Evolutionary conservation across 2,113 vertebrate genomes (phyloP), one percentile per base, ranked within the genome.

Genomic region (Hymenochirus boettgeri): DNA sequence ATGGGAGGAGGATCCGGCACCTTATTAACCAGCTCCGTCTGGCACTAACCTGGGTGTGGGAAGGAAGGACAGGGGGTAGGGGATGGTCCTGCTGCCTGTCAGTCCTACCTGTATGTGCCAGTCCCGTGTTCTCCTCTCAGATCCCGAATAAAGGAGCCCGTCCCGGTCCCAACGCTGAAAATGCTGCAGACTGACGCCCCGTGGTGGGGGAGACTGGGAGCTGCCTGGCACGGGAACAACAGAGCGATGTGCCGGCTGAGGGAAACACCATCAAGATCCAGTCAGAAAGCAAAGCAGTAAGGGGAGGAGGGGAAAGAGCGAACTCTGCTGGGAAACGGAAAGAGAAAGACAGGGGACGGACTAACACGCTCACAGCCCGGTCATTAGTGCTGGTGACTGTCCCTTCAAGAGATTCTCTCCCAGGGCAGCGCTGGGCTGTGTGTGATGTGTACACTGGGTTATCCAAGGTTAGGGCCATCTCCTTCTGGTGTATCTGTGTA

Each of bases 141-240:
- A 27, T 37, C 62, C 62, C 47, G 62, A 15, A 56, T 35, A 48
- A 35, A 46, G 55, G 22, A 22, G 22, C 45, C 11, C 5, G 31
- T 56, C 55, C 45, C 45, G 64, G 55, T 56, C 64, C 42, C 55
- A 51, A 45, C 24, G 42, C 53, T 51, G 9, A 3, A 52, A 23
- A 52, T 52, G 57, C 65, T 59, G 57, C 65, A 69, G 65, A 69
- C 65, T 52, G 65, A 69, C 65, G 47, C 65, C 65, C 65, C 57
- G 65, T 69, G 65, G 65, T 57, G 57, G 65, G n/a, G 57, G 65
- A 69, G 13, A 56, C 63, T 48, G 63, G 63, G 26, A 57, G 53
- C 51, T 55, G 57, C 57, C 59, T 29, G 59, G 45, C 59, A 61
- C n/a, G 17, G 26, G 37, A 18, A 31, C 25, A 31, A 53, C 22